A percentile compares a stretch with the other conserved stretches of the same genome.
Evolutionary conservation across 1,140 invertebrate genomes (phyloP).

Genomic region (Platyura marginata): DNA sequence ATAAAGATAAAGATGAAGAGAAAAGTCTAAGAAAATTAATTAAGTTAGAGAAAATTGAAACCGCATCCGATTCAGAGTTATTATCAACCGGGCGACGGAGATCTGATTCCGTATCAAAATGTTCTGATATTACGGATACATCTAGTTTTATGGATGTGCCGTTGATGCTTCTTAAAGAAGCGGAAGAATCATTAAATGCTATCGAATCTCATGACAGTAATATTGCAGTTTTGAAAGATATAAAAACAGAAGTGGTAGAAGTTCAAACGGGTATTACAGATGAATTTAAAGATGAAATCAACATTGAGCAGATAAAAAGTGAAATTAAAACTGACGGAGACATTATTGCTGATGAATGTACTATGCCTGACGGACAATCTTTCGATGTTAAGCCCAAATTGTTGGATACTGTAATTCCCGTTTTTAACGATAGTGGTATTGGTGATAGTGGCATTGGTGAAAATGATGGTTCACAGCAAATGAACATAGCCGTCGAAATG

Average conservation of each 20-base stretch:
- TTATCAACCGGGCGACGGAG: background rate
- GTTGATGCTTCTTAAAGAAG: background rate
- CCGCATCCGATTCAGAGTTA: background rate
- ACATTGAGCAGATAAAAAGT: background rate
- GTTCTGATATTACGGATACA: background rate
- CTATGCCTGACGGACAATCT: background rate
- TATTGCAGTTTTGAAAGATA: background rate
- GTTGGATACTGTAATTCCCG: background rate
- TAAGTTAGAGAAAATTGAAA: background rate
- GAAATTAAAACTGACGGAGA: background rate
- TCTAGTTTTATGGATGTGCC: background rate
- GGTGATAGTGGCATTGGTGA: too few species aligned
- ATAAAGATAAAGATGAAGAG: too few species aligned
- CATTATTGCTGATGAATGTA: background rate
- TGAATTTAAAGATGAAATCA: background rate
- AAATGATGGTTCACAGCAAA: background rate
- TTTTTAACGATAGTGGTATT: background rate
- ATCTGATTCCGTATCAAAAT: constrained; percentile 1
- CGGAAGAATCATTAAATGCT: background rate
- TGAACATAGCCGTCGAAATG: background rate
- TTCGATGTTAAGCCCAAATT: background rate
- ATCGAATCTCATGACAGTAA: background rate
- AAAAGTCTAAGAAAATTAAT: background rate
- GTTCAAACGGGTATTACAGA: background rate
- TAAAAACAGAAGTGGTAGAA: background rate